These are phyloP conservation scores for Mandrillus leucophaeus DNA, from an alignment of 2,113 vertebrate species.

Conservation along the genomic window DNA sequence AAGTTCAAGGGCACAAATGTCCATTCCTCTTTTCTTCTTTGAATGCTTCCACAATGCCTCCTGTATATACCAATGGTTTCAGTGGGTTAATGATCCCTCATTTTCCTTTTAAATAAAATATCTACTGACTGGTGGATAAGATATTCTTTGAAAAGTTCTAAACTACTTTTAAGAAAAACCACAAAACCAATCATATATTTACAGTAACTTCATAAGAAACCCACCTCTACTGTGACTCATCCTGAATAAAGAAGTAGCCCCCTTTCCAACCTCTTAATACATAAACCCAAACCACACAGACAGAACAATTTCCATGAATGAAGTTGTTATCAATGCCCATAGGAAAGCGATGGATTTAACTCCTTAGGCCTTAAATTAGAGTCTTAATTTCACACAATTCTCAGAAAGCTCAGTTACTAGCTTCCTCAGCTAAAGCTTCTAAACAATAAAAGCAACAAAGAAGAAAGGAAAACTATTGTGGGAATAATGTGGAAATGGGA, in stretches of 20 bases:
- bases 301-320: not conserved
- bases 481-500: not conserved
- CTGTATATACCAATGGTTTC: not conserved
- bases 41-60: not conserved
- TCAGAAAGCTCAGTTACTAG: not conserved
- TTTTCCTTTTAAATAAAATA: not conserved
- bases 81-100: not conserved
- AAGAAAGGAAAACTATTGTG: not conserved
- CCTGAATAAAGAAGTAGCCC: not conserved
- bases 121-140: not conserved
- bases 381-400: not conserved
- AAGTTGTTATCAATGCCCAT: not conserved
- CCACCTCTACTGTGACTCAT: constrained; percentile 13
- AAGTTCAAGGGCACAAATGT: not conserved
- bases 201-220: constrained; percentile 25
- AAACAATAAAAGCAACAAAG: not conserved
- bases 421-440: not conserved
- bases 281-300: constrained; percentile 16
- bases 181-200: constrained; percentile 21
- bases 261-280: not conserved
- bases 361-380: not conserved
- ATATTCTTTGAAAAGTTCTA: constrained; percentile 15
- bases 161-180: constrained; percentile 49
- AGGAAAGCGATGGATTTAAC: not conserved
- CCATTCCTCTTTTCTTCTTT: not conserved